Conservation (phyloP, 2,888 invertebrate genomes). For the Brachyptera risi region DNA sequence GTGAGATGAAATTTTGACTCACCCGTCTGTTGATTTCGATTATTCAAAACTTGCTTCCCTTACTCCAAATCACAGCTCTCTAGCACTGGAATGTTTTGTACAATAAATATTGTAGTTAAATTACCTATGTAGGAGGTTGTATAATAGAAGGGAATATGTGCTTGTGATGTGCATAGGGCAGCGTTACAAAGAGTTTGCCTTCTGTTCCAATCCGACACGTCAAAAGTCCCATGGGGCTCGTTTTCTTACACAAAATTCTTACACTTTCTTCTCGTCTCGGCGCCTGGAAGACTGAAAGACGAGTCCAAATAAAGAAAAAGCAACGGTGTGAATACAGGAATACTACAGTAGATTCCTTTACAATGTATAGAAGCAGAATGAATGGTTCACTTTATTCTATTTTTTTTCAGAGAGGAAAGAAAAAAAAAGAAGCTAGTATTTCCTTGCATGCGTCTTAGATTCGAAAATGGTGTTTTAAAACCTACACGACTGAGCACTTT, state of each 20-base stretch:
- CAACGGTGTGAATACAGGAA: constrained; percentile 22
- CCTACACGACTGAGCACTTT: neutral
- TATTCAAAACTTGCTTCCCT: no score
- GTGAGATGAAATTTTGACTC: no score
- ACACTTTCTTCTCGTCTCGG: constrained; percentile 8
- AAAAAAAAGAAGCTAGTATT: constrained; percentile 1
- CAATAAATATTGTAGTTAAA: neutral
- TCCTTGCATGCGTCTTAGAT: neutral
- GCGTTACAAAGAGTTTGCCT: neutral
- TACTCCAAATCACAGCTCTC: no score
- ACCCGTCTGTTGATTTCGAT: no score
- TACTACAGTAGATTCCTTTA: constrained; percentile 22
- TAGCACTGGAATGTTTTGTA: neutral
- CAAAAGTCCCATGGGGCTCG: constrained; percentile 3
- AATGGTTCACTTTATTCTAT: constrained; percentile 14
- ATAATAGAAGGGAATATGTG: neutral
- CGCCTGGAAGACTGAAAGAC: constrained; percentile 14
- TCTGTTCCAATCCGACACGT: neutral
- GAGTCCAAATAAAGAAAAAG: constrained; percentile 16
- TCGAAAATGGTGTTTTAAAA: neutral
- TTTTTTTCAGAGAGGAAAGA: constrained; percentile 1
- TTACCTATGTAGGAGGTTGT: neutral
- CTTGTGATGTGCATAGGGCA: neutral
- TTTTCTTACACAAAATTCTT: constrained; percentile 1
- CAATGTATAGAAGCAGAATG: constrained; percentile 21